These are phyloP conservation scores for Chlamydotis undulata DNA, from an alignment of 2,113 vertebrate species.

Conservation along the genomic window DNA sequence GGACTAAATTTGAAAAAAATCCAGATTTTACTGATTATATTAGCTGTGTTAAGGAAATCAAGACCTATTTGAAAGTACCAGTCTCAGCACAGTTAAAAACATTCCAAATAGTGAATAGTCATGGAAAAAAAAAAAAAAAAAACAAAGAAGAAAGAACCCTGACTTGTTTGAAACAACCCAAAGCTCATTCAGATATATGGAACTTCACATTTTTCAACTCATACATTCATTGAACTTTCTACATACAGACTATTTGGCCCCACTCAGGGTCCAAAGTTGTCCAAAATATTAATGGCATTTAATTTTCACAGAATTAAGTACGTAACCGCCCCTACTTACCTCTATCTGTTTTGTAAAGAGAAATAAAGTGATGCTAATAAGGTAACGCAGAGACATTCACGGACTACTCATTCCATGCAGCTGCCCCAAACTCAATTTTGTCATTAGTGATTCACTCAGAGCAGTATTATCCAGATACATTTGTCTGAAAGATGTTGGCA, in stretches of 20 bases:
- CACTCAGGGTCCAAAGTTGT: not conserved
- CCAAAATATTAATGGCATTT: not conserved
- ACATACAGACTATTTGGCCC: not conserved
- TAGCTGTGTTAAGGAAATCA: not conserved
- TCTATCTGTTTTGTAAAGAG: not conserved
- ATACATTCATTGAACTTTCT: not conserved
- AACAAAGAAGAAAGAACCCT: not conserved
- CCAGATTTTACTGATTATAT: not conserved
- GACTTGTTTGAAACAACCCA: not conserved
- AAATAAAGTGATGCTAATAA: not conserved
- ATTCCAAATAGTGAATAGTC: not conserved
- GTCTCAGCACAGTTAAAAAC: not conserved
- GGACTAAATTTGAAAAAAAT: not conserved
- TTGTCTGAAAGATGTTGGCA: not conserved
- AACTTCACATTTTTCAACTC: not conserved
- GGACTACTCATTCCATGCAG: not conserved
- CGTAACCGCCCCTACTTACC: not conserved
- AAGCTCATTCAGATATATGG: not conserved
- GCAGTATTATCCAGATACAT: not conserved
- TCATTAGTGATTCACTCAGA: not conserved
- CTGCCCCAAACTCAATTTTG: not conserved
- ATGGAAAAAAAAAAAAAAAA: not conserved
- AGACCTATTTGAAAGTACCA: not conserved
- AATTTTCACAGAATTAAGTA: not conserved
- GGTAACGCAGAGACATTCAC: not conserved